phyloP scores from a whole-genome alignment of 2,797 vertebrate species.

The Hydrocynus forskahlii region DNA sequence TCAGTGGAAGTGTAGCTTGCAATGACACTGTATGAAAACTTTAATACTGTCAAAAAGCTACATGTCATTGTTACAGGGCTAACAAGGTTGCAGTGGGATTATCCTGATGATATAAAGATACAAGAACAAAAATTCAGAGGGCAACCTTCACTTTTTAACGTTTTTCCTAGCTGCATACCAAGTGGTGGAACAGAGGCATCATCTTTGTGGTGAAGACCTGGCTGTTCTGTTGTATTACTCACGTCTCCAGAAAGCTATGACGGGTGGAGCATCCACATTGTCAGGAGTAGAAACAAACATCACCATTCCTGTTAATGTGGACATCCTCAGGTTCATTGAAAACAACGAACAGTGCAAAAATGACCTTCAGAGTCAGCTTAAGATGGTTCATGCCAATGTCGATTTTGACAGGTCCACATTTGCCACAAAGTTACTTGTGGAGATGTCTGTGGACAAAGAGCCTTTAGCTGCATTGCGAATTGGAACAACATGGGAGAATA shows the following conservation, averaged over 20 bases:
- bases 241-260: conserved; percentile 53
- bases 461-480: conserved; percentile 46
- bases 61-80: no score
- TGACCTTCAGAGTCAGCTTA: conserved; percentile 42
- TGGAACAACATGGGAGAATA: conserved; percentile 55
- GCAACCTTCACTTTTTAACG: not conserved
- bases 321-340: conserved; percentile 45
- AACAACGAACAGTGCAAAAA: conserved; percentile 31
- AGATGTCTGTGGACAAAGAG: conserved; percentile 50
- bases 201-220: conserved; percentile 43
- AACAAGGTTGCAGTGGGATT: no score
- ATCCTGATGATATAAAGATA: no score
- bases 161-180: conserved; percentile 54
- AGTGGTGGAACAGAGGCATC: conserved; percentile 54
- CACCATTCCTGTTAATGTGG: conserved; percentile 35
- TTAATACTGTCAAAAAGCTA: no score
- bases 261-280: conserved; percentile 35
- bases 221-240: conserved; percentile 52
- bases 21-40: no score
- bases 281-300: conserved; percentile 36
- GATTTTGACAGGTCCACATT: conserved; percentile 19
- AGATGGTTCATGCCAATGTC: conserved; percentile 45
- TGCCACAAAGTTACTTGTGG: conserved; percentile 38
- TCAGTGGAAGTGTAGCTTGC: no score
- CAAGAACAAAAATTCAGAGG: not conserved